Evolutionary conservation across 2,888 invertebrate genomes (phyloP).

Genomic region (Dione vanillae): DNA sequence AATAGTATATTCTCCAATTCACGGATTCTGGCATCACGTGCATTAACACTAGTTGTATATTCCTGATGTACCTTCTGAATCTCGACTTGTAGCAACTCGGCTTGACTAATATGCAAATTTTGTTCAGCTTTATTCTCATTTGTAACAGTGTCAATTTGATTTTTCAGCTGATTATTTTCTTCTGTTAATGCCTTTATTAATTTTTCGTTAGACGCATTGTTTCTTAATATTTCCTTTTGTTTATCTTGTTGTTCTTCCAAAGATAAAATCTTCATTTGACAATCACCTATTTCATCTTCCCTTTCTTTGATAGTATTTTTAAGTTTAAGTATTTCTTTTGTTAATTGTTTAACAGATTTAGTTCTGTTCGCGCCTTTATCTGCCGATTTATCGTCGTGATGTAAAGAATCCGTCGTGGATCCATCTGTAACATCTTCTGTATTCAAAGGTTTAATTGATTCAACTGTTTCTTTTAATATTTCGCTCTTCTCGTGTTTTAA

Average conservation of each 20-base stretch:
- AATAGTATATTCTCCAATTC: conserved; percentile 78
- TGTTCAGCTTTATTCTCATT: conserved; percentile 62
- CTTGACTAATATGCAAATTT: conserved; percentile 59
- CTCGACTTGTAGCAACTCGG: conserved; percentile 65
- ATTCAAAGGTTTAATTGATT: conserved; percentile 63
- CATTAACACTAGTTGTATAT: conserved; percentile 62
- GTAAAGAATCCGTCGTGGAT: conserved; percentile 56
- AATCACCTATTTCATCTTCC: conserved; percentile 80
- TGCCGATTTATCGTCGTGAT: conserved; percentile 70
- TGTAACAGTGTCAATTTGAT: conserved; percentile 64
- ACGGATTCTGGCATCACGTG: conserved; percentile 74
- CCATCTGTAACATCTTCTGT: conserved; percentile 65
- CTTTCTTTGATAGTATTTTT: conserved; percentile 80
- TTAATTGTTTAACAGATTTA: conserved; percentile 78
- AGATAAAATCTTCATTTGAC: conserved; percentile 81
- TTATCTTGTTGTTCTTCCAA: conserved; percentile 79
- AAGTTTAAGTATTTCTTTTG: conserved; percentile 80
- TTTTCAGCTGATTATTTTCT: conserved; percentile 72
- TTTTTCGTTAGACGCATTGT: conserved; percentile 65
- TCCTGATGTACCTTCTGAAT: conserved; percentile 70
- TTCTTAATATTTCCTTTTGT: conserved; percentile 67
- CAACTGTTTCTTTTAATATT: conserved; percentile 73
- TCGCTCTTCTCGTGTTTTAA: conserved; percentile 74
- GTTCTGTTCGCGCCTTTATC: conserved; percentile 71
- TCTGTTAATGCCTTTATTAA: conserved; percentile 71